These are phyloP conservation scores for Paramormyrops hopkinsi DNA, from an alignment of 2,797 vertebrate genomes.

Conservation along the genomic window DNA sequence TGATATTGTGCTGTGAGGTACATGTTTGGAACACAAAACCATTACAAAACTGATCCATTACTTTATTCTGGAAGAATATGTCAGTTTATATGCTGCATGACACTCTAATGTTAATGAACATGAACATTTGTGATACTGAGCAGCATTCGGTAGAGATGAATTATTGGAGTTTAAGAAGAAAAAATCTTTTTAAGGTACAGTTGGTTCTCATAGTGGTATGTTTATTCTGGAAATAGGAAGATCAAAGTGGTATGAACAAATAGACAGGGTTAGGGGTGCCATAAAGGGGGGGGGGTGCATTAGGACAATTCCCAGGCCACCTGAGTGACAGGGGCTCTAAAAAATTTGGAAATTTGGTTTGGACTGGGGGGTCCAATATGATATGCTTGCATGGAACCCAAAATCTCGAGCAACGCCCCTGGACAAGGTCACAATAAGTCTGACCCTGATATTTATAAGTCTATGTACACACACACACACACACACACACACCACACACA, in stretches of 20 bases:
- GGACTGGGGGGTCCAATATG: no score
- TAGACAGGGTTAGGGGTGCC: conserved; percentile 40
- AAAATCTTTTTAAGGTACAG: neutral
- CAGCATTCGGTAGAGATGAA: neutral
- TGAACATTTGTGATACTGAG: neutral
- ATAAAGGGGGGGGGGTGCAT: neutral
- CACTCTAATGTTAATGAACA: neutral
- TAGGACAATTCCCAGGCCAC: neutral
- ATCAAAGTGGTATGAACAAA: conserved; percentile 25
- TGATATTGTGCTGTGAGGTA: neutral
- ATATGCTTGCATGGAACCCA: no score
- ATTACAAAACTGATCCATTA: neutral
- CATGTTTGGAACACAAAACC: neutral
- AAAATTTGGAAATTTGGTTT: neutral
- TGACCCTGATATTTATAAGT: conserved; percentile 59
- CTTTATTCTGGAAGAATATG: neutral
- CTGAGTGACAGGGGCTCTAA: neutral
- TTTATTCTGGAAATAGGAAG: conserved; percentile 26
- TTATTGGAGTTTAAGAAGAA: neutral
- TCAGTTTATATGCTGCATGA: neutral
- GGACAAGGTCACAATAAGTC: conserved; percentile 40
- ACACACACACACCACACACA: no score
- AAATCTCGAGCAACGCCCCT: no score
- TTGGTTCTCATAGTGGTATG: no score
- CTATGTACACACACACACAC: neutral